Percentiles rank a stretch among this genome's conserved stretches.
Conservation (phyloP, 2,888 invertebrate species). For the Euplexia lucipara region DNA sequence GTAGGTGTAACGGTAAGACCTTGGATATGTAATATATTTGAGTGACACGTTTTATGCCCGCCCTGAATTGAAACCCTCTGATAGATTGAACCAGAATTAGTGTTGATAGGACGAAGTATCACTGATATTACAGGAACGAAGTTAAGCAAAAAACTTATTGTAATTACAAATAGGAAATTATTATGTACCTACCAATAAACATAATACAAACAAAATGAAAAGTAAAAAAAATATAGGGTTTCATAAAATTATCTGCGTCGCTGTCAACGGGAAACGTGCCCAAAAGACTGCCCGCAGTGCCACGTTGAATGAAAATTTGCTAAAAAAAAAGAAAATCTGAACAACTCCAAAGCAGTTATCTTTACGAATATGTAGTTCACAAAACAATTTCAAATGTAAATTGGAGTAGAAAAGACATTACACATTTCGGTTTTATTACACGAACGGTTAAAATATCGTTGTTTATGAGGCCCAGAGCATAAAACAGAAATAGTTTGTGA, state of each 20-base stretch:
- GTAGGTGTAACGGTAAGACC: constrained; percentile 3
- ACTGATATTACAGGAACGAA: constrained; percentile 26
- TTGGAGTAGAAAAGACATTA: constrained; percentile 21
- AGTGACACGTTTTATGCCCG: constrained; percentile 58
- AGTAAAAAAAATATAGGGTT: too few relatives aligned
- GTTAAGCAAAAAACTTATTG: too few relatives aligned
- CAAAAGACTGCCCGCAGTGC: too few relatives aligned
- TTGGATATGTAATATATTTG: constrained; percentile 52
- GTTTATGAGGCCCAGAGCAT: constrained; percentile 46
- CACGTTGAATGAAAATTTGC: background rate
- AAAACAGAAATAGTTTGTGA: constrained; percentile 55
- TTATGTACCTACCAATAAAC: too few relatives aligned
- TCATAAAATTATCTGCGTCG: too few relatives aligned
- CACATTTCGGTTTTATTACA: constrained; percentile 37
- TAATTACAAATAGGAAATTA: too few relatives aligned
- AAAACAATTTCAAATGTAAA: constrained; percentile 35
- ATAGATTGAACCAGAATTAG: constrained; percentile 57
- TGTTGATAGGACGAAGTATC: constrained; percentile 20
- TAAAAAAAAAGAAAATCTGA: constrained; percentile 38
- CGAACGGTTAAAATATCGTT: constrained; percentile 30
- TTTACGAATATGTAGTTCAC: constrained; percentile 29
- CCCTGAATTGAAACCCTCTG: constrained; percentile 32
- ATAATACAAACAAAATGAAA: too few relatives aligned
- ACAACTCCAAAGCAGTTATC: constrained; percentile 24
- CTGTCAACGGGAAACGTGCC: too few relatives aligned